Evolutionary conservation across 2,113 vertebrate genomes (phyloP), one percentile per base, ranked within the genome.

Genomic region (Channa maculata): DNA sequence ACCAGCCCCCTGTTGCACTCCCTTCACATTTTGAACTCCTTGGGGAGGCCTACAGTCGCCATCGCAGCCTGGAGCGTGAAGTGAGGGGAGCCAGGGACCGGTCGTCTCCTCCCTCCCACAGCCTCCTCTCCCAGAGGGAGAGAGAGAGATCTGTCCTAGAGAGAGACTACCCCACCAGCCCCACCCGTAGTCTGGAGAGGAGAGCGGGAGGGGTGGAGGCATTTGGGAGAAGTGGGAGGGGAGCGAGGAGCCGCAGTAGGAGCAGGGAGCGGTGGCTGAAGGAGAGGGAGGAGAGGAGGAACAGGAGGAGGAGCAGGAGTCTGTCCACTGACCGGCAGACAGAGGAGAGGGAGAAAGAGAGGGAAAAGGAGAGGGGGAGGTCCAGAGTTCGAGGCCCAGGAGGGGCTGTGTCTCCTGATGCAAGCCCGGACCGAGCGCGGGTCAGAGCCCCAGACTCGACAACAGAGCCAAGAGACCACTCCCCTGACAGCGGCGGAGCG

Each of bases 201-300:
- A 85, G 97, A 5, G 93, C 91, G 37, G 83, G 13, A 0, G 80
- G 13, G 0, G 89, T 95, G 46, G 96, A 97, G 48, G 94, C 94
- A 0, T 96, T 97, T 2, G 93, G 96, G 53, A 92, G 95, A 11
- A 93, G 94, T 0, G 66, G 49, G 5, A 44, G 90, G 15, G 43
- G 7, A 0, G 88, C 60, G 7, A 39, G 91, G 52, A 94, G 94
- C 71, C 96, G 97, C 12, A 99, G 97, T 89, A 90, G 96, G 45
- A 98, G 97, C 41, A 92, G 96, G 58, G 97, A 99, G 63, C 94
- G 96, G 39, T 98, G 97, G 96, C 88, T 93, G 33, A 93, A 94
- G 2, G 97, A 97, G 5, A 44, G 91, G 6, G 92, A 92, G 77
- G 97, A 98, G 84, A 92, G 96, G 78, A 85, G 96, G 68, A 96